Evolutionary conservation across 2,113 vertebrate genomes (phyloP).

Genomic region (Anseranas semipalmata): DNA sequence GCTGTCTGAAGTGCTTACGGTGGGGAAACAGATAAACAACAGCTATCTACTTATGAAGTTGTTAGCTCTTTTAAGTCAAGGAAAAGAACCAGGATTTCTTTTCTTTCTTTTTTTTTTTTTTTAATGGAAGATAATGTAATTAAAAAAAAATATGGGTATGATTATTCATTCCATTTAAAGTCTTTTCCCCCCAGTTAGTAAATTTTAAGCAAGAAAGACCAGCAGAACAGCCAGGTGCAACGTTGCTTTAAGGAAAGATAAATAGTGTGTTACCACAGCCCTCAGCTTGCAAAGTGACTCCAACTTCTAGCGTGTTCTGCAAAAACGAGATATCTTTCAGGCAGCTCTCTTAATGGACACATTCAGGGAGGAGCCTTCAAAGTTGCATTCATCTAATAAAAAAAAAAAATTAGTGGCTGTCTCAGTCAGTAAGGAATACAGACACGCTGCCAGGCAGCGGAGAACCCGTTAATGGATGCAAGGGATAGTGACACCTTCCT

Average conservation of each 20-base stretch:
- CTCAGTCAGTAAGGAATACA: neutral
- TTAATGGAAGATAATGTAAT: neutral
- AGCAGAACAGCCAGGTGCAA: neutral
- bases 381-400: neutral
- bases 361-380: constrained; percentile 31
- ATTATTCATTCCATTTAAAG: neutral
- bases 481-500: neutral
- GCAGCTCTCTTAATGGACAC: neutral
- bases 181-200: neutral
- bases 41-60: neutral
- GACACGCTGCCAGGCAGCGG: neutral
- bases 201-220: constrained; percentile 1
- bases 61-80: neutral
- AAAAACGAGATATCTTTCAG: constrained; percentile 42
- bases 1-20: neutral
- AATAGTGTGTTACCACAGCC: neutral
- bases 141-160: neutral
- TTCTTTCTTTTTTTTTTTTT: neutral
- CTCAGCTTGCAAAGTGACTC: neutral
- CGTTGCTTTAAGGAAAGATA: neutral
- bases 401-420: neutral
- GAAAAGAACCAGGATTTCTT: fast-evolving
- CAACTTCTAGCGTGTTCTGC: constrained; percentile 21
- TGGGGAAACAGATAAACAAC: neutral
- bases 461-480: neutral